Evolutionary conservation across 2,113 vertebrate genomes (phyloP).

Genomic region (Odocoileus virginianus): DNA sequence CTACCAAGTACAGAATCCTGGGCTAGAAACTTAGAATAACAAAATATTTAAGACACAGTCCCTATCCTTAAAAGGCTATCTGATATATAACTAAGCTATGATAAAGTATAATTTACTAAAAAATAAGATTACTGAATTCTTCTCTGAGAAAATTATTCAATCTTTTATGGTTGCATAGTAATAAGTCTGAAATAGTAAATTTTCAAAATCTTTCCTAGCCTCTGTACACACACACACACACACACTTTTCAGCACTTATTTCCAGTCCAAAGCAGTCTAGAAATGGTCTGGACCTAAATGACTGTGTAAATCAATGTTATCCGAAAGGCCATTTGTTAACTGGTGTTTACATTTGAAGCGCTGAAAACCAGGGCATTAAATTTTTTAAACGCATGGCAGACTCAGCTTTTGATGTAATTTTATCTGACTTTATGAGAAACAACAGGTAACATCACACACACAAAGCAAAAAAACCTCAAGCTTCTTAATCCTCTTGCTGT

Average conservation of each 20-base stretch:
- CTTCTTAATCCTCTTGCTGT: neutral
- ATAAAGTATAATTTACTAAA: neutral
- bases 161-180: neutral
- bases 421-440: neutral
- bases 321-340: neutral
- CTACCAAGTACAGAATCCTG: neutral
- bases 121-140: neutral
- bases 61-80: neutral
- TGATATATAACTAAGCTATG: neutral
- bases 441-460: neutral
- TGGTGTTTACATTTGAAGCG: neutral
- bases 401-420: neutral
- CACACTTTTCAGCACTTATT: neutral
- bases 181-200: slow-evolving; percentile 2
- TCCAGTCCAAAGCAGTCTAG: neutral
- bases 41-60: neutral
- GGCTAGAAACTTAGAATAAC: neutral
- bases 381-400: neutral
- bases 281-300: neutral
- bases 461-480: neutral
- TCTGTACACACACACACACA: neutral
- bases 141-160: neutral
- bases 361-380: neutral
- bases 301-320: neutral
- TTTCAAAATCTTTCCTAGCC: neutral